Evolutionary conservation across 1,140 invertebrate genomes (phyloP), one percentile per base, ranked within the genome.

Genomic region (Achroia grisella): DNA sequence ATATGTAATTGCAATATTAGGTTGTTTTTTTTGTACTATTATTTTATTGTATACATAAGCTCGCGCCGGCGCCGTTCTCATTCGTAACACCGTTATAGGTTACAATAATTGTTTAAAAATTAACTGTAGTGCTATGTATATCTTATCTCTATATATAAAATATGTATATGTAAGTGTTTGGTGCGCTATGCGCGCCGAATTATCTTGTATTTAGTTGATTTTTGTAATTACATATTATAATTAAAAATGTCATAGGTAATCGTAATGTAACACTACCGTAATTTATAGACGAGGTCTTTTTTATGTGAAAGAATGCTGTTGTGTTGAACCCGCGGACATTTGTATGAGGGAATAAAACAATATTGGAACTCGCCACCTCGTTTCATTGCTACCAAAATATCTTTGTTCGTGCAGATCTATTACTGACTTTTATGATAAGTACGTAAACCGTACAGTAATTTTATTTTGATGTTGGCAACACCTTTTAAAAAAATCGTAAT

Each of bases 131-230:
- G 60, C 62, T 80, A 77, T 74, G 70, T 74, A 65, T 73, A 69
- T 79, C 59, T 63, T 63, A 61, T 66, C 55, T 66, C 51, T 76
- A 66, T 71, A 69, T 69, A 74, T 64, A 59, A 37, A 52, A 72
- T 83, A 83, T 78, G 73, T 83, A 62, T 64, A 71, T 75, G 68
- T 80, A 76, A 76, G 79, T 60, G 62, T 72, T 72, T 69, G 73
- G 73, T 70, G 52, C 79, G 79, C 79, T 76, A 75, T 81, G 79
- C 77, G 77, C 67, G 67, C 68, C 64, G 64, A 51, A 68, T 39
- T 62, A 63, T 71, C 72, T 77, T 80, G 65, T 84, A 81, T 84
- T 84, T 84, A 84, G 80, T 84, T 84, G 73, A 77, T 69, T 75
- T 76, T 81, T 84, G 80, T 84, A 84, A 84, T 84, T 83, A 83